Percentiles rank a stretch among this genome's conserved stretches.
Conservation (phyloP, 1,140 invertebrate species). For the Drosophila lacertosa region DNA sequence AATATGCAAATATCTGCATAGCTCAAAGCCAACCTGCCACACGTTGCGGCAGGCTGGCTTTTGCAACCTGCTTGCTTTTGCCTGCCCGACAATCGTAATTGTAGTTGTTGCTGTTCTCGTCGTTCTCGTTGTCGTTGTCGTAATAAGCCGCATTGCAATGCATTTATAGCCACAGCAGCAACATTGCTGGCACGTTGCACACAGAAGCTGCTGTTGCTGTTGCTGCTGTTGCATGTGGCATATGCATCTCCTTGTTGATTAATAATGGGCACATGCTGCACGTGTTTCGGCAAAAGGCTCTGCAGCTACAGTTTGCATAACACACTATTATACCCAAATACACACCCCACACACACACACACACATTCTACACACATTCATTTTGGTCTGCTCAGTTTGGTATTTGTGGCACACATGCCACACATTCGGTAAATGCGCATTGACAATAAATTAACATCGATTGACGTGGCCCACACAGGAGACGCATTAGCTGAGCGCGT, state of each 20-base stretch:
- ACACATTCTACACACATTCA: slow-evolving; percentile 14
- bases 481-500: slow-evolving; percentile 31
- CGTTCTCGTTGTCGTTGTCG: slow-evolving; percentile 23
- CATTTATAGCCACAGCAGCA: slow-evolving; percentile 27
- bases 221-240: slow-evolving; percentile 11
- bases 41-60: slow-evolving; percentile 24
- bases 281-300: slow-evolving; percentile 61
- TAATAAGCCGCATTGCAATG: slow-evolving; percentile 45
- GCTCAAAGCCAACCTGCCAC: slow-evolving; percentile 37
- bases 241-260: slow-evolving; percentile 59
- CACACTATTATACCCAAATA: slow-evolving; percentile 44
- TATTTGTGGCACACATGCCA: slow-evolving; percentile 49
- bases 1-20: slow-evolving; percentile 59
- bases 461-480: slow-evolving; percentile 53
- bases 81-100: slow-evolving; percentile 5
- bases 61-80: slow-evolving; percentile 3
- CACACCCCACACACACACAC: slow-evolving; percentile 13
- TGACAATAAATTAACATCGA: slow-evolving; percentile 82
- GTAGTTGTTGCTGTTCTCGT: not conserved
- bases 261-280: slow-evolving; percentile 77
- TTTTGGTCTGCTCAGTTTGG: slow-evolving; percentile 17
- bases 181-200: slow-evolving; percentile 32
- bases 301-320: slow-evolving; percentile 65
- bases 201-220: slow-evolving; percentile 2
- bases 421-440: slow-evolving; percentile 59